phyloP scores from a whole-genome alignment of 1,140 invertebrate genomes.

The Drosophila orena region DNA sequence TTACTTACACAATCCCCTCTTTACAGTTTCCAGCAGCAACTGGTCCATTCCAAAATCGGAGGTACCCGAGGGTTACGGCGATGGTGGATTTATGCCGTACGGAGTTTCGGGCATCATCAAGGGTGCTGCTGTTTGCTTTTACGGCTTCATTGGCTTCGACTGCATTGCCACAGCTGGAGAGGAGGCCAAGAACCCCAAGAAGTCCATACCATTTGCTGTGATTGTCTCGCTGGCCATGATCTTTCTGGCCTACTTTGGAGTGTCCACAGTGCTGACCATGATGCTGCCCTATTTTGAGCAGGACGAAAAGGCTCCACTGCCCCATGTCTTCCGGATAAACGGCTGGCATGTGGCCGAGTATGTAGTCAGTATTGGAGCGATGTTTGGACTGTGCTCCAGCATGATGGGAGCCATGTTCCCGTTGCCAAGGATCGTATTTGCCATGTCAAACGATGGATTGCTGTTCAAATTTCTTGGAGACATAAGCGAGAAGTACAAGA shows the following conservation, averaged over 20 bases:
- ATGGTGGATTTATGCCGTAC: slow-evolving; percentile 93
- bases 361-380: slow-evolving; percentile 90
- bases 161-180: slow-evolving; percentile 94
- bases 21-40: slow-evolving; percentile 85
- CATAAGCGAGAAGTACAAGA: slow-evolving; percentile 90
- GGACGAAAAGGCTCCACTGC: slow-evolving; percentile 90
- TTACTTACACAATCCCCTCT: background rate
- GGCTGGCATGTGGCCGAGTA: slow-evolving; percentile 90
- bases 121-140: slow-evolving; percentile 95
- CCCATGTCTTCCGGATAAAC: slow-evolving; percentile 88
- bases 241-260: slow-evolving; percentile 94
- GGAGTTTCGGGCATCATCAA: slow-evolving; percentile 91
- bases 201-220: slow-evolving; percentile 95
- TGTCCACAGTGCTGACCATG: slow-evolving; percentile 94
- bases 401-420: slow-evolving; percentile 95
- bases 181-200: slow-evolving; percentile 95
- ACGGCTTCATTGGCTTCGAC: slow-evolving; percentile 96
- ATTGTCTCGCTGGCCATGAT: slow-evolving; percentile 92
- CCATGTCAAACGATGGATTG: slow-evolving; percentile 94
- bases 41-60: slow-evolving; percentile 88
- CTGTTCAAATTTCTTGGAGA: slow-evolving; percentile 91
- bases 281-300: slow-evolving; percentile 95
- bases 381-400: slow-evolving; percentile 90
- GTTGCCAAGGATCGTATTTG: slow-evolving; percentile 93
- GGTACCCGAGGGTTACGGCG: slow-evolving; percentile 87